Base-by-base conservation (phyloP, 2,113 vertebrate species). In the Heliornis fulica region DNA sequence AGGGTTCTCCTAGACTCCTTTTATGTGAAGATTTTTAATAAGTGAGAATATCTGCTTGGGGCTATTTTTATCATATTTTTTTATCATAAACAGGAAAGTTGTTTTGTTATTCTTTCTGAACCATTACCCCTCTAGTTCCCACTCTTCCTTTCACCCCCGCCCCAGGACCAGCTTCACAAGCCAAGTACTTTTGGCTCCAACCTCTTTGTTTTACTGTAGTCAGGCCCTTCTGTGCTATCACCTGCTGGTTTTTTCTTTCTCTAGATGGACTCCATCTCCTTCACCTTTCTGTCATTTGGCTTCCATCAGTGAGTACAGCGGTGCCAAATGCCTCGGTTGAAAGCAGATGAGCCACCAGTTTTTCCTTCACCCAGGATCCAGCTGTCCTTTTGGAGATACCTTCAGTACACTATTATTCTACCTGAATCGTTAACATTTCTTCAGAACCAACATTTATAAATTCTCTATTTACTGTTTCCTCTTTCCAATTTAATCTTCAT, bases 171-270 rank as follows among this genome's bases (percentile, higher is more conserved):
- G 14, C 34, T 79, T 45, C 10, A 59, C 11, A 15, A 74, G 70
- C 69, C 8, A 13, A 36, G 21, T 23, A 21, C 63, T 83, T 96
- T 70, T 59, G 21, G 32, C 34, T 19, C 9, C 54, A 43, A 69
- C 13, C 23, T 94, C 40, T 19, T 19, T 78, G 8, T 3, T 87
- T 50, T 75, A 11, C 45, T 76, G 40, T 14, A 11, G 21, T n/a
- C 2, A 0, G 11, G 31, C 36, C 16, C 22, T 2, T 0, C 38
- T 61, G 10, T 5, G 0, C 57, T 64, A 45, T 60, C 21, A 29
- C 13, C n/a, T 83, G 38, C 1, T 1, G 19, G 13, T 28, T 32
- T 76, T 84, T 85, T 38, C 20, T 40, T 28, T 79, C 23, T 66
- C 21, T 20, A 64, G 18, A 32, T 50, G 13, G 43, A 48, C 36